These are phyloP conservation scores for Trichogramma evanescens DNA, from an alignment of 2,888 invertebrate species.

Conservation along the genomic window DNA sequence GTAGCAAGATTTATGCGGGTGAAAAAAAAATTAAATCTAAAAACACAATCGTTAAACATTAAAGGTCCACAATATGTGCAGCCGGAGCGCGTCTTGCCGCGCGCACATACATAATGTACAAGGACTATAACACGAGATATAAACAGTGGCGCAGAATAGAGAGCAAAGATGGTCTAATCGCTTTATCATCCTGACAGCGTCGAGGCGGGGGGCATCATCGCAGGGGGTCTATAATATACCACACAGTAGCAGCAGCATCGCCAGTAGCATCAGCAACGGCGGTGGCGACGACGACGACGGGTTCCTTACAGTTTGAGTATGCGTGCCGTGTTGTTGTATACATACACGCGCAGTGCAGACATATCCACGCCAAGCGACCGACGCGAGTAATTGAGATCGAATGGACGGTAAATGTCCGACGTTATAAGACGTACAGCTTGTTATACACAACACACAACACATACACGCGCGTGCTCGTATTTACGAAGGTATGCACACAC, in stretches of 20 bases:
- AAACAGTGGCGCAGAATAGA: not conserved
- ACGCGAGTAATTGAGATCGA: constrained; percentile 2
- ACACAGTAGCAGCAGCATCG: not conserved
- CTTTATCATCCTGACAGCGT: constrained; percentile 13
- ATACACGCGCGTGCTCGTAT: too few species aligned
- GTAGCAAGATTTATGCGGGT: too few species aligned
- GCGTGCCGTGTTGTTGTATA: too few species aligned
- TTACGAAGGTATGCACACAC: too few species aligned
- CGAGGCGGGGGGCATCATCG: not conserved
- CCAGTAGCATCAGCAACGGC: not conserved
- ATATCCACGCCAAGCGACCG: not conserved
- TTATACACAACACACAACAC: too few species aligned
- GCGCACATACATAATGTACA: not conserved
- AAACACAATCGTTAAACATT: not conserved
- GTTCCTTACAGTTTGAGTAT: too few species aligned
- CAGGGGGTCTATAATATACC: not conserved
- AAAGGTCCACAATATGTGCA: not conserved
- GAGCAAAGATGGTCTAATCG: constrained; percentile 4
- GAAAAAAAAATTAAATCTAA: not conserved
- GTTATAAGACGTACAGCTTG: too few species aligned
- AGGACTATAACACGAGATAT: too few species aligned
- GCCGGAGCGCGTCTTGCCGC: not conserved
- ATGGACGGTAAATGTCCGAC: not conserved
- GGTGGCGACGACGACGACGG: not conserved
- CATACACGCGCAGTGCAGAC: not conserved